These are phyloP conservation scores for Uromys caudimaculatus DNA, from an alignment of 2,797 vertebrate species.

Conservation along the genomic window DNA sequence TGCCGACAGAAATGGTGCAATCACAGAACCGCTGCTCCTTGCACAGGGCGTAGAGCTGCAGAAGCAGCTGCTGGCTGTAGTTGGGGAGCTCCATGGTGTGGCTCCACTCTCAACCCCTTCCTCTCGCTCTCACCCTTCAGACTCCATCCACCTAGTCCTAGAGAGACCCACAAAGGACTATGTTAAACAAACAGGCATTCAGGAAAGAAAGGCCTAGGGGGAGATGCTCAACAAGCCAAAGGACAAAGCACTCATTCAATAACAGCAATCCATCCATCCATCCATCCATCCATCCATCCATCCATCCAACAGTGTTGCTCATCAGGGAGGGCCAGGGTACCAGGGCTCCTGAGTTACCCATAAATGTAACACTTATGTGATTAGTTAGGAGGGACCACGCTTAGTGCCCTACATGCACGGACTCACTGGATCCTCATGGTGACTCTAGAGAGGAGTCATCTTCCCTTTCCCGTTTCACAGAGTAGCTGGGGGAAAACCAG, in stretches of 20 bases:
- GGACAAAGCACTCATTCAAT: neutral
- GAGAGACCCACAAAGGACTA: neutral
- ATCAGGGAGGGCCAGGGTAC: neutral
- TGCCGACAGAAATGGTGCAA: slow-evolving; percentile 92
- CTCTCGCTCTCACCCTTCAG: neutral
- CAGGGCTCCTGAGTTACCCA: neutral
- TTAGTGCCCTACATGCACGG: neutral
- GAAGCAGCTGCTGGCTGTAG: slow-evolving; percentile 93
- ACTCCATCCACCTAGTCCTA: neutral
- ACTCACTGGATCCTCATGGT: neutral
- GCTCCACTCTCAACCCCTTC: neutral
- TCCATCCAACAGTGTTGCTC: neutral
- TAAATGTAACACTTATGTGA: neutral
- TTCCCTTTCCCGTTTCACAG: neutral
- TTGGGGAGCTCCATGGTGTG: slow-evolving; percentile 91
- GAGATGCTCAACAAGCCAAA: neutral
- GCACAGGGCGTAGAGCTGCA: slow-evolving; percentile 91
- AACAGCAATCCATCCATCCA: neutral
- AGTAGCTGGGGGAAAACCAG: neutral
- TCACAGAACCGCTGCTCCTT: slow-evolving; percentile 93
- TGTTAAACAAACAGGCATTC: slow-evolving; percentile 3
- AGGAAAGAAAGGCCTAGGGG: neutral
- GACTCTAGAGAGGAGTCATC: neutral
- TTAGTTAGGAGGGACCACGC: neutral
- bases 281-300: neutral